Evolutionary conservation across 2,888 invertebrate genomes (phyloP), one percentile per base, ranked within the genome.

Genomic region (Biston stratarius): DNA sequence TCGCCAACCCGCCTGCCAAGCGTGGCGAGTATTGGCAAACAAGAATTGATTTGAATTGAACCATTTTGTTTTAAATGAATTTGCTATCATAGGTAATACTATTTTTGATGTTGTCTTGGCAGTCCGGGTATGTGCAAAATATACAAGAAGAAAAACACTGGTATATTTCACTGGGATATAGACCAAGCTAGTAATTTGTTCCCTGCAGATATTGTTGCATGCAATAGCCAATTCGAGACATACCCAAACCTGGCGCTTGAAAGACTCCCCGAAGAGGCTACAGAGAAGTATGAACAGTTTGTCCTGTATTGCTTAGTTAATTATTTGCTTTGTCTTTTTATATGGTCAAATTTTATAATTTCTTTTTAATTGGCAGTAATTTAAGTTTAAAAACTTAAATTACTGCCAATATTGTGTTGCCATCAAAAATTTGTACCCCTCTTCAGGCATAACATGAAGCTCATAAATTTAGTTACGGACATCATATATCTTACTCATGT

Each of bases 141-240:
- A 62, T 94, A 93, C 76, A 94, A 93, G 77, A 90, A 90, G 71
- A 86, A 88, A 72, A 82, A 74, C 53, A 86, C 73, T 70, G 88
- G 89, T 11, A 78, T 85, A 0, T 94, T 94, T 71, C 84, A 85
- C 44, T 97, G 96, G 96, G 96, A 95, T 56, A 96, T 96, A 69
- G 96, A 96, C 69, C 96, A 96, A 79, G 91, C 96, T 10, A 96
- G 96, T 62, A 90, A 88, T n/a, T 87, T 96, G 65, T 94, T 95
- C 57, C 96, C 96, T 33, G 96, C 95, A 1, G 95, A 96, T 74
- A 96, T 97, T 65, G 96, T 96, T 71, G 96, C 92, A 59, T 95
- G 95, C 59, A 89, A 94, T 60, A 95, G 95, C 75, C 96, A 96
- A 77, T 95, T 95, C 77, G 95, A 94, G 75, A 93, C 95, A 0